A percentile compares a stretch with the other conserved stretches of the same genome.
Evolutionary conservation across 2,113 vertebrate genomes (phyloP).

Genomic region (Danionella cerebrum): DNA sequence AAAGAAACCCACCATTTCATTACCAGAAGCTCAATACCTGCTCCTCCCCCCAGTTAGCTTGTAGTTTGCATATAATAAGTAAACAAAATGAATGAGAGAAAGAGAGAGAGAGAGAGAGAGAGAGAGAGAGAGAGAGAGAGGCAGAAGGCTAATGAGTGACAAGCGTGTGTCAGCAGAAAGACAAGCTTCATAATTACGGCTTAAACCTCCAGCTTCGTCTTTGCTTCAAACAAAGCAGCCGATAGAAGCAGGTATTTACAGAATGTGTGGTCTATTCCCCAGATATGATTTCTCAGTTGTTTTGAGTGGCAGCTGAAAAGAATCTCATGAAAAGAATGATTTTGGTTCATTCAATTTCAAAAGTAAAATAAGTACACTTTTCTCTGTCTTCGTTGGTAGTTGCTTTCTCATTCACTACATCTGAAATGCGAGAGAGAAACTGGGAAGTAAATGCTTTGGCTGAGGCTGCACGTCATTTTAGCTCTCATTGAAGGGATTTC

Average conservation of each 20-base stretch:
- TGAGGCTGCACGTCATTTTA: neutral
- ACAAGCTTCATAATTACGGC: neutral
- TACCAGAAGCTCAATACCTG: constrained; percentile 43
- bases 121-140: neutral
- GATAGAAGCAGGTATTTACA: neutral
- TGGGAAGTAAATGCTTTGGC: neutral
- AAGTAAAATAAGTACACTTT: constrained; percentile 9
- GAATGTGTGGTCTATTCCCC: neutral
- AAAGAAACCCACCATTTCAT: constrained; percentile 38
- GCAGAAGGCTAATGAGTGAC: constrained; percentile 3
- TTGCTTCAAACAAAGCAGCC: neutral
- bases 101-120: neutral
- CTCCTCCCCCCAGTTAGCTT: constrained; percentile 40
- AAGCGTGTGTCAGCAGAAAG: constrained; percentile 9
- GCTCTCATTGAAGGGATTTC: neutral
- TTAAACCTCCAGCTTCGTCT: constrained; percentile 3
- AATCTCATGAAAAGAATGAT: neutral
- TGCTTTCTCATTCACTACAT: neutral
- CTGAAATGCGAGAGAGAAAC: neutral
- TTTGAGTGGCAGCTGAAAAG: constrained; percentile 9
- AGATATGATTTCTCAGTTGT: neutral
- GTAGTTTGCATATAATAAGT: no score
- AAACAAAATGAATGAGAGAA: neutral
- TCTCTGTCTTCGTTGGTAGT: neutral
- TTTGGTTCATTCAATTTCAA: constrained; percentile 7